Evolutionary conservation across 2,888 invertebrate species (phyloP).

Genomic region (Heterodera filipjevi): DNA sequence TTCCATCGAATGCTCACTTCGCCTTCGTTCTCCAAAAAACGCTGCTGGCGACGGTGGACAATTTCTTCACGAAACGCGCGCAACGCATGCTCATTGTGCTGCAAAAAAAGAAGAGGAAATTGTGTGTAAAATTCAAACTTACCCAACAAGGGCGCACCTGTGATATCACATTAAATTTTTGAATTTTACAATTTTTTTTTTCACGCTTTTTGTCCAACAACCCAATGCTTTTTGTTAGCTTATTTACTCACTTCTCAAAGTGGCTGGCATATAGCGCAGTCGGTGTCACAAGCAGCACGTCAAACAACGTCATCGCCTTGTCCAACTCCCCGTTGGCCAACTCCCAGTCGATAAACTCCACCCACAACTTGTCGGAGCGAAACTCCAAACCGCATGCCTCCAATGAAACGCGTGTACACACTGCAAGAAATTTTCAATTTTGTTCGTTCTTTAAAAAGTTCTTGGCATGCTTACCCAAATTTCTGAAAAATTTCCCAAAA

Average conservation of each 20-base stretch:
- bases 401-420: conserved; percentile 82
- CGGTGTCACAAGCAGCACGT: conserved; percentile 83
- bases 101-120: conserved; percentile 1
- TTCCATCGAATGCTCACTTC: conserved; percentile 89
- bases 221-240: too few species aligned
- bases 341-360: conserved; percentile 94
- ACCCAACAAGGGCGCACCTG: too few species aligned
- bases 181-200: too few species aligned
- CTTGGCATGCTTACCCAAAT: too few species aligned
- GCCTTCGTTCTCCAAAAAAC: conserved; percentile 82
- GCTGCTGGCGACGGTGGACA: conserved; percentile 72
- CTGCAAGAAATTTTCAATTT: conserved; percentile 65
- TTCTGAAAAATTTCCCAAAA: too few species aligned
- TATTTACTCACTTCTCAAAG: conserved; percentile 78
- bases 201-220: too few species aligned
- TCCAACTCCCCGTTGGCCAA: conserved; percentile 68
- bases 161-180: too few species aligned
- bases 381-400: conserved; percentile 90
- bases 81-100: conserved; percentile 78
- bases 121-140: background rate
- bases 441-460: too few species aligned
- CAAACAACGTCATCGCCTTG: conserved; percentile 79
- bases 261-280: conserved; percentile 89
- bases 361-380: conserved; percentile 94
- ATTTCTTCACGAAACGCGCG: conserved; percentile 83